phyloP scores from a whole-genome alignment of 2,797 vertebrate species.

The Eulemur rubriventer region DNA sequence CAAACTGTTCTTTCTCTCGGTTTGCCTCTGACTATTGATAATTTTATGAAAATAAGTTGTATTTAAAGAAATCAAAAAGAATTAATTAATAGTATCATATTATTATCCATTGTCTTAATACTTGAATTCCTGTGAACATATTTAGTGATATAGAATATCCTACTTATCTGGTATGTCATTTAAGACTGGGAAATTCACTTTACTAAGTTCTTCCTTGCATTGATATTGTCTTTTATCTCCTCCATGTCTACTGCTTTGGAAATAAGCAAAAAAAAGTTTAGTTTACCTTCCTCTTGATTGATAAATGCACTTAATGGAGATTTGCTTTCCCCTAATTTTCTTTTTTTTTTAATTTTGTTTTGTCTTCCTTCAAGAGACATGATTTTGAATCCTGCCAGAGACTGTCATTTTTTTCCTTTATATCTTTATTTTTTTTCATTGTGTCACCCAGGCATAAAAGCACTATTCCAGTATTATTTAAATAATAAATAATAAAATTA shows the following conservation, averaged over 20 bases:
- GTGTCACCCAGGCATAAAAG: not conserved
- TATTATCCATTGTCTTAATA: not conserved
- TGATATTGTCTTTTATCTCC: not conserved
- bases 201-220: not conserved
- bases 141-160: not conserved
- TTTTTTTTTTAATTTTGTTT: not conserved
- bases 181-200: not conserved
- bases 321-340: not conserved
- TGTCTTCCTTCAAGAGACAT: not conserved
- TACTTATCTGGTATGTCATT: accelerated
- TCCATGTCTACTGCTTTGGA: not conserved
- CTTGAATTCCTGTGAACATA: not conserved
- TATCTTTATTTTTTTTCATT: not conserved
- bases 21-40: not conserved
- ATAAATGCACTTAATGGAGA: not conserved
- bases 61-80: not conserved
- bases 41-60: not conserved
- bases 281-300: not conserved
- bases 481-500: not conserved
- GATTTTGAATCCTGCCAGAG: not conserved
- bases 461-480: not conserved
- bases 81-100: not conserved
- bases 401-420: not conserved
- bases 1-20: not conserved
- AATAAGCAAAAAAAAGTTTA: not conserved